Evolutionary conservation across 2,888 invertebrate species (phyloP).

Genomic region (Anaspis maculata): DNA sequence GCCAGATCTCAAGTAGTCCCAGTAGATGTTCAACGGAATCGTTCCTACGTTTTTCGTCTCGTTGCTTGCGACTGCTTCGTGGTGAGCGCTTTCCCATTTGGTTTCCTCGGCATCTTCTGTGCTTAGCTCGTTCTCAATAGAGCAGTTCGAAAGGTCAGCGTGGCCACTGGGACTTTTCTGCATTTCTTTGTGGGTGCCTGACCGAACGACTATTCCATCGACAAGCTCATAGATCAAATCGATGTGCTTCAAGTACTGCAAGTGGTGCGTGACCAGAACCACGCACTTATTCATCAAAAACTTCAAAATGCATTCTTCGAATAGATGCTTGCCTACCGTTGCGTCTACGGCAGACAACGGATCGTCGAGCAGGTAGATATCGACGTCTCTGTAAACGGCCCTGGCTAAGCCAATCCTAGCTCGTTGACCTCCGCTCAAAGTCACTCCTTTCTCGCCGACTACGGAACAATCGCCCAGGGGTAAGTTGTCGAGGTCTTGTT

Average conservation of each 20-base stretch:
- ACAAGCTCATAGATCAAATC: slow-evolving; percentile 57
- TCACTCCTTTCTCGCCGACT: slow-evolving; percentile 70
- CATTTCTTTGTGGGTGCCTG: too few relatives aligned
- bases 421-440: slow-evolving; percentile 40
- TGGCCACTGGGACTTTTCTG: too few relatives aligned
- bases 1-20: slow-evolving; percentile 64
- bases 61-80: too few relatives aligned
- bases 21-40: slow-evolving; percentile 46
- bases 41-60: slow-evolving; percentile 44
- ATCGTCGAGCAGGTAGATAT: slow-evolving; percentile 72
- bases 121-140: too few relatives aligned
- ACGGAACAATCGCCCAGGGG: slow-evolving; percentile 64
- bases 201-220: too few relatives aligned
- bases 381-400: slow-evolving; percentile 56
- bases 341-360: slow-evolving; percentile 74
- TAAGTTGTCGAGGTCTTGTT: slow-evolving; percentile 61
- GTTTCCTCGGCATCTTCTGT: too few relatives aligned
- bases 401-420: not conserved
- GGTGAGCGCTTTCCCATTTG: too few relatives aligned
- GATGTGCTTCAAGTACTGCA: slow-evolving; percentile 64
- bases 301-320: slow-evolving; percentile 60
- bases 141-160: too few relatives aligned
- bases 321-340: slow-evolving; percentile 57
- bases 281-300: slow-evolving; percentile 54
- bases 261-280: slow-evolving; percentile 76